Percentiles rank a stretch among this genome's conserved stretches.
Conservation (phyloP, 92 coral and sea anemone genomes). For the Micromussa lordhowensis region DNA sequence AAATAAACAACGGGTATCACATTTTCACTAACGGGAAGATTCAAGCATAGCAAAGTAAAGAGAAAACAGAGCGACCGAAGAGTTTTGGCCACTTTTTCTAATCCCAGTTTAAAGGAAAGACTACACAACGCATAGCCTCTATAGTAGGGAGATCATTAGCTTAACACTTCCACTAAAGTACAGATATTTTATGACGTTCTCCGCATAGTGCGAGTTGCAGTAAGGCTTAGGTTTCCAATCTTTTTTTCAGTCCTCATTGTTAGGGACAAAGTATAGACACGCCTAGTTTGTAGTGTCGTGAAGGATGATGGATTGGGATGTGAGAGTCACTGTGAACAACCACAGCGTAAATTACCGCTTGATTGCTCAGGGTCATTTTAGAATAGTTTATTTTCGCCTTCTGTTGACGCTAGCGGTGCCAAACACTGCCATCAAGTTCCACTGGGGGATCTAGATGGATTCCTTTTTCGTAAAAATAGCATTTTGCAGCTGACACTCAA, state of each 20-base stretch:
- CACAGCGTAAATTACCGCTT: background rate
- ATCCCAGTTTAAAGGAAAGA: background rate
- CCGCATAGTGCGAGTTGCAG: background rate
- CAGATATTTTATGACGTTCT: background rate
- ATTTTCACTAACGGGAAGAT: background rate
- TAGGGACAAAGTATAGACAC: background rate
- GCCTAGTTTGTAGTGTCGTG: background rate
- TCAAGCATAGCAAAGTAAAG: too few relatives aligned
- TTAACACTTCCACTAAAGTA: background rate
- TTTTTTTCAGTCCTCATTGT: background rate
- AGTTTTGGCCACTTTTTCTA: background rate
- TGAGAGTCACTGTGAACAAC: background rate
- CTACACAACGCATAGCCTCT: background rate
- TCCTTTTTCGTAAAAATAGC: conserved; percentile 13
- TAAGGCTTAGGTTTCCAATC: background rate
- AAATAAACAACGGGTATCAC: background rate
- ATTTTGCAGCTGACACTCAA: background rate
- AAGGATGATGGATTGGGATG: background rate
- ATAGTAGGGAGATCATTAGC: background rate
- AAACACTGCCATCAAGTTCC: background rate
- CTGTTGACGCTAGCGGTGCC: background rate
- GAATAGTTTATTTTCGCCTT: background rate
- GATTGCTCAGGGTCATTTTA: background rate
- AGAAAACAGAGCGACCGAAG: background rate
- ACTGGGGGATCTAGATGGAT: background rate